phyloP scores from a whole-genome alignment of 2,113 vertebrate species.

The Dicentrarchus labrax region DNA sequence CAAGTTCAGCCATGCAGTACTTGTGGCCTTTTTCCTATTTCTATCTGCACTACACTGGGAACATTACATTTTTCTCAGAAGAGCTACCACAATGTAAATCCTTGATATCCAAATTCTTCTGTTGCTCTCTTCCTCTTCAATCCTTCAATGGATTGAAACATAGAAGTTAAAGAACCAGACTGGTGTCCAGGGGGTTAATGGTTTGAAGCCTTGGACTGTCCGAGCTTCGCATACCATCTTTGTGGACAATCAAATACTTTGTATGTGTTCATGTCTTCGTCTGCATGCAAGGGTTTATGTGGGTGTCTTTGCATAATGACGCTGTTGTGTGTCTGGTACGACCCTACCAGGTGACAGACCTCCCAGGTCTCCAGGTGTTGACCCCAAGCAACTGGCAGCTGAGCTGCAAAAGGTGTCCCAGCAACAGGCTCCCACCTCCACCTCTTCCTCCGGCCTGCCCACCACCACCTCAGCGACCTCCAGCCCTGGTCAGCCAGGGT shows the following conservation, averaged over 20 bases:
- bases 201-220: background rate
- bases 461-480: conserved; percentile 89
- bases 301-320: background rate
- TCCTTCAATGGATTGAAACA: background rate
- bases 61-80: conserved; percentile 1
- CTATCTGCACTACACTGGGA: background rate
- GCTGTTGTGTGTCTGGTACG: background rate
- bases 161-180: background rate
- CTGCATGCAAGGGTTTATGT: background rate
- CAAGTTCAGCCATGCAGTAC: background rate
- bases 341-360: conserved; percentile 88
- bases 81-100: background rate
- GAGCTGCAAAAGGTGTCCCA: conserved; percentile 98
- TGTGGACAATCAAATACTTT: background rate
- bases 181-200: background rate
- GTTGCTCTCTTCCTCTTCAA: background rate
- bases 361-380: conserved; percentile 94
- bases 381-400: conserved; percentile 96
- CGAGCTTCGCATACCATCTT: background rate
- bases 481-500: conserved; percentile 95
- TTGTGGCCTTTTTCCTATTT: background rate
- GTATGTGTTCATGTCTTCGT: background rate
- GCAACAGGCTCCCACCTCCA: conserved; percentile 88
- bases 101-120: background rate
- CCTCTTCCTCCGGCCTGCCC: conserved; percentile 84